A percentile compares a stretch with the other conserved stretches of the same genome.
These are phyloP conservation scores for Alentia gelatinosa DNA, from an alignment of 2,888 invertebrate genomes.

Conservation along the genomic window DNA sequence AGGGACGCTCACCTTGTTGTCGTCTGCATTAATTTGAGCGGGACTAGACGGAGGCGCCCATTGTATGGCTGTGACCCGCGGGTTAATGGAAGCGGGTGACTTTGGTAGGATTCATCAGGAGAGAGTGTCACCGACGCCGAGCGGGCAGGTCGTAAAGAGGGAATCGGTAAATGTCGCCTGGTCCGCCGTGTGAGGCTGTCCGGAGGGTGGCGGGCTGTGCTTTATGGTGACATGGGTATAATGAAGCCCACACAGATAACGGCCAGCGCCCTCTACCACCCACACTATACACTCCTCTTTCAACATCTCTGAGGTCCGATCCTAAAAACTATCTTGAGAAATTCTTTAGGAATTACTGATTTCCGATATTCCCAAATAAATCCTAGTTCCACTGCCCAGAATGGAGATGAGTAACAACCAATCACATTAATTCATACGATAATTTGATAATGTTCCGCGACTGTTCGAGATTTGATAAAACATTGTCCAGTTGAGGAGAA, in stretches of 20 bases:
- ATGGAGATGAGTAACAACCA: too few species aligned
- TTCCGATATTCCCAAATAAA: too few species aligned
- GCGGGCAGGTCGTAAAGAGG: neutral
- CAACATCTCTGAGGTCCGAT: too few species aligned
- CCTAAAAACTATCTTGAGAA: too few species aligned
- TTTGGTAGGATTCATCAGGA: neutral
- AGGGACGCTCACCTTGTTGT: slow-evolving; percentile 13
- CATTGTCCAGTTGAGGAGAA: too few species aligned
- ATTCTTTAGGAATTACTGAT: too few species aligned
- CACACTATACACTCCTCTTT: too few species aligned
- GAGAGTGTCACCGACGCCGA: neutral
- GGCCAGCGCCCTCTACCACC: too few species aligned
- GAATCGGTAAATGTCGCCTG: neutral
- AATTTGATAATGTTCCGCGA: too few species aligned
- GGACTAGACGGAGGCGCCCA: neutral
- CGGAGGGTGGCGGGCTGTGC: neutral
- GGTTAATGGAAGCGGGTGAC: slow-evolving; percentile 13
- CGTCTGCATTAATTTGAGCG: neutral
- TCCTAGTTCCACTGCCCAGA: too few species aligned
- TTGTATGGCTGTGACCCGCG: neutral
- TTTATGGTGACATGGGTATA: neutral
- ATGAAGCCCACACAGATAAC: neutral
- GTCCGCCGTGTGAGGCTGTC: neutral
- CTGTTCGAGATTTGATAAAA: too few species aligned
- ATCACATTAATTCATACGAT: too few species aligned